Evolutionary conservation across 2,113 vertebrate genomes (phyloP).

Genomic region (Leuciscus idus): DNA sequence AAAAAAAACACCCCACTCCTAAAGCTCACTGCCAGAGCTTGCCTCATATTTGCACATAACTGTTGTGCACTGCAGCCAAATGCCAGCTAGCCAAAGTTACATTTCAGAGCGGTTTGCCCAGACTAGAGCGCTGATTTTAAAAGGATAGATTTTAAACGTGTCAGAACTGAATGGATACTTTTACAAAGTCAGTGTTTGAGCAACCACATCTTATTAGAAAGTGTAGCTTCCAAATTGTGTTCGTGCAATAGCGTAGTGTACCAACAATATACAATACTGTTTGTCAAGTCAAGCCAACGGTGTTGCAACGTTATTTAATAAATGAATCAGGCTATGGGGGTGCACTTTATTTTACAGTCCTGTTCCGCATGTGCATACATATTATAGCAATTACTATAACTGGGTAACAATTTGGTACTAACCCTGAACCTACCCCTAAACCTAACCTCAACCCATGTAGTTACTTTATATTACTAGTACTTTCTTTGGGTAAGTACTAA

Average conservation of each 20-base stretch:
- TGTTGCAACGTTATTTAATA: neutral
- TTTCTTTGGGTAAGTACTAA: too few species aligned
- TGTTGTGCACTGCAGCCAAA: slow-evolving; percentile 50
- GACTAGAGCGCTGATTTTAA: neutral
- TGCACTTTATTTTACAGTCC: too few species aligned
- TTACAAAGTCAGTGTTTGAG: neutral
- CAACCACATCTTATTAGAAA: neutral
- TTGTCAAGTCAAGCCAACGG: neutral
- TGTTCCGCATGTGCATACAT: too few species aligned
- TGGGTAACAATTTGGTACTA: too few species aligned
- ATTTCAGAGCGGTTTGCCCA: slow-evolving; percentile 1
- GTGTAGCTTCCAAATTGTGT: neutral
- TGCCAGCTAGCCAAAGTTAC: slow-evolving; percentile 49
- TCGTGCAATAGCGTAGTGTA: neutral
- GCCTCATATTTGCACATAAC: slow-evolving; percentile 52
- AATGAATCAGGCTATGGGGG: neutral
- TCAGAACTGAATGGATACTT: neutral
- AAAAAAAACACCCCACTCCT: slow-evolving; percentile 40
- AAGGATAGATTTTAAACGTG: neutral
- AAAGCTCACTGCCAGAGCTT: slow-evolving; percentile 31
- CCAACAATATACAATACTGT: neutral
- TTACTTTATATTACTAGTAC: too few species aligned
- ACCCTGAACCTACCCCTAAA: too few species aligned
- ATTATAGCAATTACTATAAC: too few species aligned
- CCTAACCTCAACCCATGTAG: too few species aligned